These are phyloP conservation scores for Mystacornis crossleyi DNA, from an alignment of 2,113 vertebrate genomes.

Conservation along the genomic window DNA sequence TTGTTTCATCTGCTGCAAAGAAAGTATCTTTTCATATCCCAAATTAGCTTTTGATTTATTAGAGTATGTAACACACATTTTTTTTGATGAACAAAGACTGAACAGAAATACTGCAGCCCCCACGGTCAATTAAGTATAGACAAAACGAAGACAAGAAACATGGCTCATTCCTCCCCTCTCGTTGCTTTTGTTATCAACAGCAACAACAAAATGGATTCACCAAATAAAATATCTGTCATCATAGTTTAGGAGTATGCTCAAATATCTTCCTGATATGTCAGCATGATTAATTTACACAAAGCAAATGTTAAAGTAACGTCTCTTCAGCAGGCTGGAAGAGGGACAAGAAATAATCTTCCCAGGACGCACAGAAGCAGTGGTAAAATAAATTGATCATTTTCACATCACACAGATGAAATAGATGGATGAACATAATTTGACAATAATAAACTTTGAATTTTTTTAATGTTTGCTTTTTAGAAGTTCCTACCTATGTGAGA, in stretches of 20 bases:
- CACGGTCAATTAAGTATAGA: neutral
- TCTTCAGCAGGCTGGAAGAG: neutral
- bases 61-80: neutral
- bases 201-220: neutral
- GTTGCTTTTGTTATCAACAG: neutral
- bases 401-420: neutral
- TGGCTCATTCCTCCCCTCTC: neutral
- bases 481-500: neutral
- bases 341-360: neutral
- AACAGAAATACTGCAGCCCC: neutral
- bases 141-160: neutral
- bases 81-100: neutral
- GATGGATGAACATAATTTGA: neutral
- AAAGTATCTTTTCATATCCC: neutral
- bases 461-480: neutral
- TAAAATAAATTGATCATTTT: neutral
- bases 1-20: constrained; percentile 4
- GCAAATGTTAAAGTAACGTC: neutral
- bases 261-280: neutral
- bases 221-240: neutral
- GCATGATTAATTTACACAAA: neutral
- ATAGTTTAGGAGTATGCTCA: neutral
- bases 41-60: constrained; percentile 11
- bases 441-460: neutral
- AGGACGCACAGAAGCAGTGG: neutral